A percentile compares a stretch with the other conserved stretches of the same genome.
These are phyloP conservation scores for Embiotoca jacksoni DNA, from an alignment of 2,113 vertebrate species.

Conservation along the genomic window DNA sequence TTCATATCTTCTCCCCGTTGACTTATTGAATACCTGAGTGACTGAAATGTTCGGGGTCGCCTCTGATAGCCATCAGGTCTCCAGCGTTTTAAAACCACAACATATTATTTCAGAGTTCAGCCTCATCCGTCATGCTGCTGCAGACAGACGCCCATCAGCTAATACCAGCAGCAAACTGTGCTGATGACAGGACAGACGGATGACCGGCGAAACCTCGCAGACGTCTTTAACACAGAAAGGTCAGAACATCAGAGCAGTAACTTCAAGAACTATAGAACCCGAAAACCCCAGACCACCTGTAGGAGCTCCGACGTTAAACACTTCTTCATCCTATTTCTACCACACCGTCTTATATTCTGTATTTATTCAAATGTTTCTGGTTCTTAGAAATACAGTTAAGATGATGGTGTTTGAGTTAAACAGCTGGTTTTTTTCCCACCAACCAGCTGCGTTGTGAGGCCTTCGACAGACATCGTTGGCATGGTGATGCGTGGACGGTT, in stretches of 20 bases:
- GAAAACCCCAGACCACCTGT: background rate
- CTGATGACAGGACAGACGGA: slow-evolving; percentile 13
- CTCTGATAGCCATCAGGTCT: background rate
- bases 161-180: background rate
- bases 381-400: background rate
- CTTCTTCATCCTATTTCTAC: background rate
- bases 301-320: background rate
- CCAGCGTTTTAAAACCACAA: background rate
- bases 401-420: no score
- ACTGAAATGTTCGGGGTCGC: no score
- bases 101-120: background rate
- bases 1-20: background rate
- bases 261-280: no score
- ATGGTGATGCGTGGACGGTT: no score
- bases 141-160: slow-evolving; percentile 6
- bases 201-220: background rate
- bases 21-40: no score
- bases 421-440: no score
- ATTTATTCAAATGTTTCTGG: background rate
- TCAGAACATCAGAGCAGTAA: no score
- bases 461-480: no score
- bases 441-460: no score
- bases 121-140: slow-evolving; percentile 17
- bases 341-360: no score
- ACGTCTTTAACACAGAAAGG: background rate